Percentiles rank a stretch among this genome's conserved stretches.
Conservation (phyloP, 2,113 vertebrate genomes). For the Columba janthina region DNA sequence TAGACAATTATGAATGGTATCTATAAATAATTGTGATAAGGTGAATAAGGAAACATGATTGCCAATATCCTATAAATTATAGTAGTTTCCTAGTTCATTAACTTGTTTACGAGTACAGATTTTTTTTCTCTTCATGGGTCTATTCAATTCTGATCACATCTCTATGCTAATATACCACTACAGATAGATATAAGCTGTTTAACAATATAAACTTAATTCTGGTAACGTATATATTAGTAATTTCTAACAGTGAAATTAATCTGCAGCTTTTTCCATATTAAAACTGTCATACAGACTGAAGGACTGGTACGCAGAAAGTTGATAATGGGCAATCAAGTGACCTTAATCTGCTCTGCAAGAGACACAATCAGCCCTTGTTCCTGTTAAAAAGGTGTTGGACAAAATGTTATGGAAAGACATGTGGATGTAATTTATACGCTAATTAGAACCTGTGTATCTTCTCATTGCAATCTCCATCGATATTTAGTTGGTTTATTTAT, state of each 20-base stretch:
- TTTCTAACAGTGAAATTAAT: neutral
- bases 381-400: rapidly evolving
- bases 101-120: neutral
- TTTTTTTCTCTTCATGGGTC: neutral
- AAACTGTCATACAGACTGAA: neutral
- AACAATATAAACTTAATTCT: neutral
- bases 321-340: neutral
- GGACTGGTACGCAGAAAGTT: neutral
- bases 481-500: neutral
- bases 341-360: neutral
- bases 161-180: neutral
- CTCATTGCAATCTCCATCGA: neutral
- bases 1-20: neutral
- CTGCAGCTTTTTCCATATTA: neutral
- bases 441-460: neutral
- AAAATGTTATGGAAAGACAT: neutral
- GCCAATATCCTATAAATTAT: neutral
- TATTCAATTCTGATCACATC: neutral
- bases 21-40: neutral
- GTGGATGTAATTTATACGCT: neutral
- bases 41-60: neutral
- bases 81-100: neutral
- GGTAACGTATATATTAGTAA: neutral
- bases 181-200: neutral
- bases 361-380: neutral